Evolutionary conservation across 2,888 invertebrate species (phyloP).

Genomic region (Drosophila falleni): DNA sequence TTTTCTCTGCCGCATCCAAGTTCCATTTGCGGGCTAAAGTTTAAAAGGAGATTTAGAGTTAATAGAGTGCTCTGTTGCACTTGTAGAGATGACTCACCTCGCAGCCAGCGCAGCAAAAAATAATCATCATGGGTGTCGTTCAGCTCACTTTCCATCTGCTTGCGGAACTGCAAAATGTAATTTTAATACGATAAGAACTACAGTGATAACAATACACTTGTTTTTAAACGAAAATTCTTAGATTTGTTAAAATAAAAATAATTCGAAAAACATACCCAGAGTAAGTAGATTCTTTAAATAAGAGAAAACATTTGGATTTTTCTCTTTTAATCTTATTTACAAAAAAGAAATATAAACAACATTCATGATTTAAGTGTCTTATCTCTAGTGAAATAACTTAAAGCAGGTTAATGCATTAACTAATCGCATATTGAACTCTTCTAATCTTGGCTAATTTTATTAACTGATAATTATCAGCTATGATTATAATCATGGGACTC

Average conservation of each 20-base stretch:
- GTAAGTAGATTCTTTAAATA: too few relatives aligned
- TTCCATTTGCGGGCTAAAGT: constrained; percentile 93
- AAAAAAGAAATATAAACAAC: not conserved
- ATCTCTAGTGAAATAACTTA: not conserved
- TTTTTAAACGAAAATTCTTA: too few relatives aligned
- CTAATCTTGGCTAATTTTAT: constrained; percentile 21
- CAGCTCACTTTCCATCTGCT: constrained; percentile 89
- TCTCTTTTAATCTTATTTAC: too few relatives aligned
- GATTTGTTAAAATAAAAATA: too few relatives aligned
- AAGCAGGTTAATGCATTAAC: not conserved
- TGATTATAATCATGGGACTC: not conserved
- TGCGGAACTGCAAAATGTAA: constrained; percentile 88
- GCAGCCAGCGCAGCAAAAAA: constrained; percentile 92
- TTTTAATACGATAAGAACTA: constrained; percentile 1
- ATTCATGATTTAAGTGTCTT: not conserved
- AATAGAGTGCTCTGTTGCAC: not conserved
- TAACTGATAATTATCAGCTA: constrained; percentile 3
- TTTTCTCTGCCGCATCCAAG: constrained; percentile 94
- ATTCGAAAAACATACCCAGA: too few relatives aligned
- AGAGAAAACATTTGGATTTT: too few relatives aligned
- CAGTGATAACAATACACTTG: too few relatives aligned
- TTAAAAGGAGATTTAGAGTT: not conserved
- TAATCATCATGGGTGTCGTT: constrained; percentile 92
- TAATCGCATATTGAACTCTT: constrained; percentile 4
- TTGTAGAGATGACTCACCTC: constrained; percentile 87